Base-by-base conservation (phyloP, 2,797 vertebrate species). In the Diglossa cyanea region DNA sequence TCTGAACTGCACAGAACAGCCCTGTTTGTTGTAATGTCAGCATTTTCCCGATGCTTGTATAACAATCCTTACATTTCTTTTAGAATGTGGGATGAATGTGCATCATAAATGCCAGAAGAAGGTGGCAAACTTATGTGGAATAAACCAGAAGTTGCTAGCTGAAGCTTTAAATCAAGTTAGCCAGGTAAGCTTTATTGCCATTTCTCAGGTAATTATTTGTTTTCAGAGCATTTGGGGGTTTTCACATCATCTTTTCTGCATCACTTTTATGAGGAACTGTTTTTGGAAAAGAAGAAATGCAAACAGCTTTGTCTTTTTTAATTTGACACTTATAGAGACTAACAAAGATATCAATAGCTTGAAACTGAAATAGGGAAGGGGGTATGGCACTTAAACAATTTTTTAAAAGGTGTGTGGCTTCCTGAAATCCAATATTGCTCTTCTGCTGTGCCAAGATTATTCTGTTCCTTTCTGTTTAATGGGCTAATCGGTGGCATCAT, bases 71-170 rank as follows among this genome's bases (percentile, higher is more conserved):
- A 30, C 5, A 3, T 65, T 95, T 86, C 83, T 75, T 61, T 50
- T 80, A 99, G 99, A 99, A 11, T 99, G 99, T 87, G 96, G 79
- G 85, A 99, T 99, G 99, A 99, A 99, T 1, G 98, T 99, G 35
- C 99, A 99, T 68, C 98, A 98, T 88, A 98, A 99, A 96, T 99
- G 99, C 96, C 98, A 99, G 97, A 97, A 61, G 19, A 99, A 99
- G 97, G 99, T 99, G 93, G 99, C 98, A 93, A 99, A 99, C 97
- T 97, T 99, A 61, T 99, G 99, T 68, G 99, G 99, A 88, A 99
- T 99, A 97, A 99, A 99, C 97, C 99, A 99, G 98, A 99, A 99
- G 97, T 97, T 99, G 58, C 97, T 99, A 96, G 98, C 99, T 10
- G 99, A 99, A 97, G 99, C 99, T 55, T 98, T 99, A 94, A 98